Evolutionary conservation across 37 sponge, comb jelly and placozoan genomes (phyloP).

Genomic region (Theonella swinhoei): DNA sequence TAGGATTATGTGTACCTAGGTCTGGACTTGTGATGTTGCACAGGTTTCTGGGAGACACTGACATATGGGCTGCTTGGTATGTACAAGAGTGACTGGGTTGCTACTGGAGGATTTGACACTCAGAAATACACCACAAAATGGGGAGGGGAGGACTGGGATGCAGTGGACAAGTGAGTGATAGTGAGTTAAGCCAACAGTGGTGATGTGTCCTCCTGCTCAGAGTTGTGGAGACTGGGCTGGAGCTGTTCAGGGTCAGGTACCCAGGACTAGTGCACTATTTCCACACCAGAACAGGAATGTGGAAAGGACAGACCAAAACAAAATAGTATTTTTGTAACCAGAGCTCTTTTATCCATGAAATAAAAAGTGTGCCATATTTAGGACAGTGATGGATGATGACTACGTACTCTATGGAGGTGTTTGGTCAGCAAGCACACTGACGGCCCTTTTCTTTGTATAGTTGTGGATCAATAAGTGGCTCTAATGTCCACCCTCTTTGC

Average conservation of each 20-base stretch:
- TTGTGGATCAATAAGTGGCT: neutral
- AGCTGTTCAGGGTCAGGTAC: slow-evolving; percentile 57
- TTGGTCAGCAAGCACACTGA: too few relatives aligned
- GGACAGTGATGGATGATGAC: too few relatives aligned
- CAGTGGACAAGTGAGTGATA: slow-evolving; percentile 66
- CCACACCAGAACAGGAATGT: slow-evolving; percentile 73
- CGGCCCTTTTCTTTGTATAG: neutral
- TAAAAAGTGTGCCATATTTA: too few relatives aligned
- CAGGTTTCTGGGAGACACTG: slow-evolving; percentile 70
- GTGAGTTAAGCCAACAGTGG: neutral
- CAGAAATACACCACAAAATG: slow-evolving; percentile 59
- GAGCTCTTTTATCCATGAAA: too few relatives aligned
- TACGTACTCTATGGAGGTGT: too few relatives aligned
- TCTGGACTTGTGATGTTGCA: neutral
- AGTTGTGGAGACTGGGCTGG: slow-evolving; percentile 45
- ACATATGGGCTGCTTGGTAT: slow-evolving; percentile 70
- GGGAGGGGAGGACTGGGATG: slow-evolving; percentile 88
- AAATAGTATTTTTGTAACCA: too few relatives aligned
- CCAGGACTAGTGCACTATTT: slow-evolving; percentile 75
- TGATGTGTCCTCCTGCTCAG: slow-evolving; percentile 11
- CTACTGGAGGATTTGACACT: slow-evolving; percentile 58
- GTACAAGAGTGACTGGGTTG: slow-evolving; percentile 76
- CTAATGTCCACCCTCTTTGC: neutral
- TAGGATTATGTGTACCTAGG: neutral
- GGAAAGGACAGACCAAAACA: too few relatives aligned